Conservation (phyloP, 2,888 invertebrate genomes). For the Trisateles emortualis region DNA sequence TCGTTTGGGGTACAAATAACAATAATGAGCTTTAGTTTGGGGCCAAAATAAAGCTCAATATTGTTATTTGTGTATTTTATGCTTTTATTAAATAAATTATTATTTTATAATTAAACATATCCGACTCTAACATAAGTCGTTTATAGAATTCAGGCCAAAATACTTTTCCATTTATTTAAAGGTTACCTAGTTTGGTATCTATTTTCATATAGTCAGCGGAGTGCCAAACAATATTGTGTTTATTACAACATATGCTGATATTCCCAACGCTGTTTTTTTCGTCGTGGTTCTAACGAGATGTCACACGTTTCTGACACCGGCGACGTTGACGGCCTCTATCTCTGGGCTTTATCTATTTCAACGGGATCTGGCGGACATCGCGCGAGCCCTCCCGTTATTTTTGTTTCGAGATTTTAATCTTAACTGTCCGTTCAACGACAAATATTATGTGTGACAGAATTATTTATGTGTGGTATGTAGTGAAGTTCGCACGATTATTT, state of each 20-base stretch:
- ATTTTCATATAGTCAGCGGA: slow-evolving; percentile 11
- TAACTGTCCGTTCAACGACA: slow-evolving; percentile 35
- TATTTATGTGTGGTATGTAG: too few species aligned
- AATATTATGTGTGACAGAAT: slow-evolving; percentile 27
- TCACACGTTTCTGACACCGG: slow-evolving; percentile 54
- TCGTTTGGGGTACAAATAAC: too few species aligned
- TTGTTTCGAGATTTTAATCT: slow-evolving; percentile 62
- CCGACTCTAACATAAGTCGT: too few species aligned
- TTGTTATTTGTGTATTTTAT: too few species aligned
- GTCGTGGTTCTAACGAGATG: slow-evolving; percentile 62
- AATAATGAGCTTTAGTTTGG: too few species aligned
- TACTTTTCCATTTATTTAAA: too few species aligned
- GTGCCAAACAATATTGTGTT: slow-evolving; percentile 21
- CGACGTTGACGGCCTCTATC: slow-evolving; percentile 52
- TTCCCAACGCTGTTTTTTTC: slow-evolving; percentile 44
- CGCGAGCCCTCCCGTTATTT: slow-evolving; percentile 52
- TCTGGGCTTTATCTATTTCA: slow-evolving; percentile 57
- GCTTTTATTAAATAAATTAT: too few species aligned
- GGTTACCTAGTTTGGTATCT: background rate
- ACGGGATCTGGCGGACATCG: slow-evolving; percentile 34
- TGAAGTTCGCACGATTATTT: slow-evolving; percentile 9
- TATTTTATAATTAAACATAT: too few species aligned
- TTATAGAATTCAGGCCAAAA: too few species aligned
- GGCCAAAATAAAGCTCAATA: too few species aligned
- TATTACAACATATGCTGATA: slow-evolving; percentile 44